Evolutionary conservation across 2,797 vertebrate genomes (phyloP).

Genomic region (Oryzias dopingdopingensis): DNA sequence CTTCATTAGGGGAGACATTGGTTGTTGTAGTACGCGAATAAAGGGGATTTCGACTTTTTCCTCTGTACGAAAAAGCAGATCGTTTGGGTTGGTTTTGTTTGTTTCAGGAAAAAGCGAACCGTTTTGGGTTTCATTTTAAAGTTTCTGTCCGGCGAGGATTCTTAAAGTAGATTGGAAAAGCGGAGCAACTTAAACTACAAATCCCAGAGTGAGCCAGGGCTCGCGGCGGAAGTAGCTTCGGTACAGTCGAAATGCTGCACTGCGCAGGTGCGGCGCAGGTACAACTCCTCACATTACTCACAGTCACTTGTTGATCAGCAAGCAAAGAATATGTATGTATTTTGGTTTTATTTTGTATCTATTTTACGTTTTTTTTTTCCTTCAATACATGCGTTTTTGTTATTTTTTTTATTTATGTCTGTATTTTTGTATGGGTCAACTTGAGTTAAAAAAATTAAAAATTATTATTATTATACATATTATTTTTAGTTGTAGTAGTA

Average conservation of each 20-base stretch:
- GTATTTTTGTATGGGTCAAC: too few relatives aligned
- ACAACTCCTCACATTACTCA: slow-evolving; percentile 8
- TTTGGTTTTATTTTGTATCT: too few relatives aligned
- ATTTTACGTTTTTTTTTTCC: too few relatives aligned
- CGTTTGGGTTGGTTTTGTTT: accelerated
- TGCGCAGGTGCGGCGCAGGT: slow-evolving; percentile 47
- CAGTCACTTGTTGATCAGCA: too few relatives aligned
- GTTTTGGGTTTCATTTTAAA: neutral
- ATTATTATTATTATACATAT: too few relatives aligned
- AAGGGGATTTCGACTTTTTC: neutral
- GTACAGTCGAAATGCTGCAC: slow-evolving; percentile 22
- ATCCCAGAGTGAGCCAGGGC: slow-evolving; percentile 61
- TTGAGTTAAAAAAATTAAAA: too few relatives aligned
- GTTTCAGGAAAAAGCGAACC: accelerated
- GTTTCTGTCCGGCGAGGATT: accelerated
- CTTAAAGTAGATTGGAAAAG: neutral
- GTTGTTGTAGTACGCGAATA: slow-evolving; percentile 69
- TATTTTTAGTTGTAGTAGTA: too few relatives aligned
- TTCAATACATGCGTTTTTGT: too few relatives aligned
- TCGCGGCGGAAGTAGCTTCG: slow-evolving; percentile 59
- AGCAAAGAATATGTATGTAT: too few relatives aligned
- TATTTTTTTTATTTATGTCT: too few relatives aligned
- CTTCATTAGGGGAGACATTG: slow-evolving; percentile 51
- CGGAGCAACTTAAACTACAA: slow-evolving; percentile 58
- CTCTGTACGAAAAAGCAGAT: accelerated